Base-by-base conservation (phyloP, 1,140 invertebrate genomes). In the Cydia amplana region DNA sequence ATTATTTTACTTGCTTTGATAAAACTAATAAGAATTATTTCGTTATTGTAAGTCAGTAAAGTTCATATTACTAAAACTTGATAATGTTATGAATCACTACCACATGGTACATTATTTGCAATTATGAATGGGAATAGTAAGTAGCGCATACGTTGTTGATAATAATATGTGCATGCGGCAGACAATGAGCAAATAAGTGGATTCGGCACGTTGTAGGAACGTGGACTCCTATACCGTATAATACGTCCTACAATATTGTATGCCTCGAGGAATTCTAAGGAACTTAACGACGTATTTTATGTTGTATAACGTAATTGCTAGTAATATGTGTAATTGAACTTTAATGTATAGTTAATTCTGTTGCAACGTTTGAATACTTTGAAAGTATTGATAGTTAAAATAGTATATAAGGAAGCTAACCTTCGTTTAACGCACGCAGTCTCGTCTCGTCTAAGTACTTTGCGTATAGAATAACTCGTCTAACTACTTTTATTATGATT, bases 81-180 rank as follows among this genome's bases (percentile, higher is more conserved):
- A 46, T 46, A 46, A 46, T 14, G 6, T 51, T 6, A 7, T 51
- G 49, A 51, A n/a, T 51, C 49, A 51, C n/a, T 51, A 51, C 16
- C 16, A 51, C 49, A 51, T 51, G 49, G n/a, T 51, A 6, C n/a
- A 14, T 14, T 51, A 51, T 51, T 51, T 51, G n/a, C 49, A 51
- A 51, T 51, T 51, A 18, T 51, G 49, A 51, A 51, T 51, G 43
- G 4, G 46, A 51, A 51, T 51, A 51, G 49, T 51, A 51, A 51
- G 49, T 51, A 51, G n/a, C 49, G 18, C 12, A 7, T 18, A 46
- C 43, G 14, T 51, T 51, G 49, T 51, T 51, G n/a, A 51, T 51
- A 49, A 49, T 49, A 12, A 16, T 32, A 32, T 32, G 43, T 49
- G 49, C 49, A 51, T n/a, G n/a, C n/a, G 49, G 49, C 49, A n/a